A percentile compares a stretch with the other conserved stretches of the same genome.
Conservation (phyloP, 2,113 vertebrate genomes). For the Monarcha castaneiventris region DNA sequence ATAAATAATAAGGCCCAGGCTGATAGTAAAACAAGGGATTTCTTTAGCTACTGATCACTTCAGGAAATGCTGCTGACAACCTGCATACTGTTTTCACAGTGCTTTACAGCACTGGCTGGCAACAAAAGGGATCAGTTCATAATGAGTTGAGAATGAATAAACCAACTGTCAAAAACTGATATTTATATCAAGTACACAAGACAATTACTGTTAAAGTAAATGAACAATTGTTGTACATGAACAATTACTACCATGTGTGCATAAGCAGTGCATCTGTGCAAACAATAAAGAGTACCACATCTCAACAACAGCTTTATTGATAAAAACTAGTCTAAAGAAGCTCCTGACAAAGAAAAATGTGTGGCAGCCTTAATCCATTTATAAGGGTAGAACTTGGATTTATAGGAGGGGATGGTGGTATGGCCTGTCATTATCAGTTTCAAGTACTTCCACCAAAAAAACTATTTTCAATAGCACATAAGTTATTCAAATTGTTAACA, state of each 20-base stretch:
- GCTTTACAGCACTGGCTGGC: not conserved
- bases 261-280: not conserved
- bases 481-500: not conserved
- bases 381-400: not conserved
- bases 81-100: not conserved
- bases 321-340: not conserved
- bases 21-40: not conserved
- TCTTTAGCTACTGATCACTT: not conserved
- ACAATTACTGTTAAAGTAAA: not conserved
- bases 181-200: not conserved
- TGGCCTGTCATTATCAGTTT: not conserved
- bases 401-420: not conserved
- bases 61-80: not conserved
- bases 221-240: not conserved
- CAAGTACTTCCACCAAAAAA: not conserved
- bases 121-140: not conserved
- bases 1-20: not conserved
- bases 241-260: not conserved
- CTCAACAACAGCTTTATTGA: not conserved
- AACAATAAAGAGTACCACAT: not conserved
- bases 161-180: not conserved
- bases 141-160: not conserved
- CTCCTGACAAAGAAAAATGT: not conserved
- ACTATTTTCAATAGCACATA: not conserved
- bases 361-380: not conserved